Evolutionary conservation across 1,140 invertebrate species (phyloP), one percentile per base, ranked within the genome.

Genomic region (Drosophila leontia): DNA sequence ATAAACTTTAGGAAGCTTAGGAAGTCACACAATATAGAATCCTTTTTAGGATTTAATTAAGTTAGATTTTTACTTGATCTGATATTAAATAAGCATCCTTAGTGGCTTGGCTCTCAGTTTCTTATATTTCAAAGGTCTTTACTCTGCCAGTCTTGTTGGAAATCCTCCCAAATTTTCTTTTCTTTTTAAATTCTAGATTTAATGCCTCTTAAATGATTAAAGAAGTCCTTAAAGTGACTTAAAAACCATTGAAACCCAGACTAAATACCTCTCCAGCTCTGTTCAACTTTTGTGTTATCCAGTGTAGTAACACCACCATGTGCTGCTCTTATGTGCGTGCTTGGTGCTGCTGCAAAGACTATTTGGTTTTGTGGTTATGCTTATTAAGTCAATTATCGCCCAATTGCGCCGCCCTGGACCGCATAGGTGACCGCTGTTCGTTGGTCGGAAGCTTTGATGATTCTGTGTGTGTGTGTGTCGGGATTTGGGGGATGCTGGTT

Each of bases 371-470:
- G 85, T 84, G 77, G 84, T 87, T 90, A 84, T 90, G 74, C 78
- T 78, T 88, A 87, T 87, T 87, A 87, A 90, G 77, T 88, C 84
- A 87, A 87, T 87, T 87, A 87, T 87, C 80, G 85, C 84, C 80
- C 84, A 83, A 87, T 88, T 88, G 84, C 48, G 67, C 48, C 48
- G 67, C 63, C 47, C 35, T 55, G 48, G 26, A 69, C 67, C 67
- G n/a, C 67, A 67, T 70, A 70, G 67, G 67, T 70, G 67, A 70
- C 67, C 67, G 58, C 58, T 47, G 42, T 15, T 37, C 67, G 45
- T 35, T 42, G 47, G 41, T 62, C 59, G 58, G 63, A 19, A 15
- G 61, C 61, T 32, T 60, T 60, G 55, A 60, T 60, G 53, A n/a
- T 17, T 19, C 2, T 53, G 19, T 23, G 19, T 15, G 29, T 34